Conservation (phyloP, 1,140 invertebrate species). For the Drosophila varians region DNA sequence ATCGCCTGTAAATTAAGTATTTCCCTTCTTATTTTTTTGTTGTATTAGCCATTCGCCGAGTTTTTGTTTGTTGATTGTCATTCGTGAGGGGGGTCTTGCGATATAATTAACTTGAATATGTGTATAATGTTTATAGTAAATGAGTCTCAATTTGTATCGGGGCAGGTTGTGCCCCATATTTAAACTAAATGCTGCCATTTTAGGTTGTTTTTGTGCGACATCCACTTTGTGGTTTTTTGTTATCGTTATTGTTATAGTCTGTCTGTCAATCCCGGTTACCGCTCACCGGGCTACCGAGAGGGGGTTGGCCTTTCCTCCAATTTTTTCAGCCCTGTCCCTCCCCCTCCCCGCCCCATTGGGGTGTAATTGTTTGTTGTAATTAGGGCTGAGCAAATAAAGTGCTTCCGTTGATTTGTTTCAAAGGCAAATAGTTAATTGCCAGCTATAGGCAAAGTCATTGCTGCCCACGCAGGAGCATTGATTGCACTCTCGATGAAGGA, state of each 20-base stretch:
- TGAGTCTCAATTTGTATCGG: conserved; percentile 44
- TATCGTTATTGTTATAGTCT: conserved; percentile 50
- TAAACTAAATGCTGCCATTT: conserved; percentile 66
- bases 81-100: conserved; percentile 44
- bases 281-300: not conserved
- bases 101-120: conserved; percentile 79
- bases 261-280: conserved; percentile 3
- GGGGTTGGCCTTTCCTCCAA: conserved; percentile 44
- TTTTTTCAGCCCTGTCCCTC: conserved; percentile 1
- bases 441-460: conserved; percentile 61
- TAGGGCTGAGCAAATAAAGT: conserved; percentile 78
- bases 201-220: conserved; percentile 31
- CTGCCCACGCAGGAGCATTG: conserved; percentile 52
- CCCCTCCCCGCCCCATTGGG: conserved; percentile 2
- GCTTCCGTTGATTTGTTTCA: conserved; percentile 82
- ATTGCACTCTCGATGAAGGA: conserved; percentile 35
- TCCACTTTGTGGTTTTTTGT: conserved; percentile 24
- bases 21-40: conserved; percentile 34
- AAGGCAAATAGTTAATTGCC: conserved; percentile 79
- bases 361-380: conserved; percentile 79
- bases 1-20: conserved; percentile 62
- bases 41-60: conserved; percentile 7
- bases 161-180: conserved; percentile 55
- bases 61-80: conserved; percentile 37
- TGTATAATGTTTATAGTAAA: conserved; percentile 76